A percentile compares a stretch with the other conserved stretches of the same genome.
phyloP scores from a whole-genome alignment of 2,888 invertebrate species.

The Platycheirus albimanus region DNA sequence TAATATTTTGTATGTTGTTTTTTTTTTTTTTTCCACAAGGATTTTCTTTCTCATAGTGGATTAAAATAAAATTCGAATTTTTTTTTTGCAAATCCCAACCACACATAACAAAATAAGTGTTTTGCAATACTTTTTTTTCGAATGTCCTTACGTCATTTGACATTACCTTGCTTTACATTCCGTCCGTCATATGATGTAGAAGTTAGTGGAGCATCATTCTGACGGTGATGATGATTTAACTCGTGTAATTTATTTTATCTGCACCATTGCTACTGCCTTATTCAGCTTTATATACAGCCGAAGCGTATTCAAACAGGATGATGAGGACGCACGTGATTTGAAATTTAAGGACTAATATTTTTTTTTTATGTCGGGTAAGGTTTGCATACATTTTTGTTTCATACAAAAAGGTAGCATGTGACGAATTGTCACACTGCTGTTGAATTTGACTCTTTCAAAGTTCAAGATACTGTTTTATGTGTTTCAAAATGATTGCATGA shows the following conservation, averaged over 20 bases:
- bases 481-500: conserved; percentile 16
- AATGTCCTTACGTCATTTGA: not conserved
- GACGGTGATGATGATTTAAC: conserved; percentile 26
- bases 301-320: not conserved
- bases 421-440: conserved; percentile 27
- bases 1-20: too few relatives aligned
- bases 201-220: conserved; percentile 7
- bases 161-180: conserved; percentile 1
- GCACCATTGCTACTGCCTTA: not conserved
- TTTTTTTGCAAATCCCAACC: not conserved
- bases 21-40: too few relatives aligned
- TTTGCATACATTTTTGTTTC: not conserved
- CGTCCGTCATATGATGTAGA: conserved; percentile 5
- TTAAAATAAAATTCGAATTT: too few relatives aligned
- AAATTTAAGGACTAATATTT: conserved; percentile 19
- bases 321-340: conserved; percentile 29
- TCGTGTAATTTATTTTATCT: conserved; percentile 38
- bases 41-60: too few relatives aligned
- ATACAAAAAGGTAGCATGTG: conserved; percentile 19
- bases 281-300: conserved; percentile 18
- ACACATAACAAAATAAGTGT: conserved; percentile 4
- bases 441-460: conserved; percentile 29
- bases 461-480: conserved; percentile 9
- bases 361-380: conserved; percentile 3
- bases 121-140: conserved; percentile 23